Conservation (phyloP, 2,888 invertebrate genomes). For the Camponotus fellah region DNA sequence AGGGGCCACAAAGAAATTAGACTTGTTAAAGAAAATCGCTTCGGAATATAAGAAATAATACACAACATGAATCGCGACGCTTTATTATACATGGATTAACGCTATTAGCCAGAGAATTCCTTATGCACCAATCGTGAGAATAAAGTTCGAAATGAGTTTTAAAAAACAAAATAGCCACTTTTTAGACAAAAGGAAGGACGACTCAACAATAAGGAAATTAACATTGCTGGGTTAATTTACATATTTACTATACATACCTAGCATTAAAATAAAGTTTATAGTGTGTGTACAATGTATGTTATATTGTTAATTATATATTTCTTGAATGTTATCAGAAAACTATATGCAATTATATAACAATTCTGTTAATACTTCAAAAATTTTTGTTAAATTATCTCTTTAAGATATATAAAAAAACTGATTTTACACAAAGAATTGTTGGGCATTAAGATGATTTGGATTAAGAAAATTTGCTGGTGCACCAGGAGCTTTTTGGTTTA, state of each 20-base stretch:
- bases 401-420: not conserved
- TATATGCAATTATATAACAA: conserved; percentile 14
- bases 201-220: conserved; percentile 10
- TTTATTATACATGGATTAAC: conserved; percentile 45
- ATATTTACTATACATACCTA: conserved; percentile 35
- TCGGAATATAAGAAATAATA: conserved; percentile 60
- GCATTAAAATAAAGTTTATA: conserved; percentile 33
- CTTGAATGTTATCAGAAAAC: conserved; percentile 18
- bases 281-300: conserved; percentile 3
- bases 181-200: not conserved
- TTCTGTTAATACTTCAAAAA: conserved; percentile 13
- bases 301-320: conserved; percentile 18
- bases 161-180: conserved; percentile 21
- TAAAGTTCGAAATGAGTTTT: not conserved
- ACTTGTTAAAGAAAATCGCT: conserved; percentile 61
- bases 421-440: conserved; percentile 19
- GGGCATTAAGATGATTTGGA: conserved; percentile 33
- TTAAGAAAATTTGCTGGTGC: conserved; percentile 61
- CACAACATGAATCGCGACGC: conserved; percentile 27
- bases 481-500: conserved; percentile 70
- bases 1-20: conserved; percentile 64
- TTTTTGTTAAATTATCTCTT: conserved; percentile 31
- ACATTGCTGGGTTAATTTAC: conserved; percentile 24
- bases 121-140: conserved; percentile 63
- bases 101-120: conserved; percentile 71